Conservation (phyloP, 2,888 invertebrate species). For the Eumacrocentrus americanus region DNA sequence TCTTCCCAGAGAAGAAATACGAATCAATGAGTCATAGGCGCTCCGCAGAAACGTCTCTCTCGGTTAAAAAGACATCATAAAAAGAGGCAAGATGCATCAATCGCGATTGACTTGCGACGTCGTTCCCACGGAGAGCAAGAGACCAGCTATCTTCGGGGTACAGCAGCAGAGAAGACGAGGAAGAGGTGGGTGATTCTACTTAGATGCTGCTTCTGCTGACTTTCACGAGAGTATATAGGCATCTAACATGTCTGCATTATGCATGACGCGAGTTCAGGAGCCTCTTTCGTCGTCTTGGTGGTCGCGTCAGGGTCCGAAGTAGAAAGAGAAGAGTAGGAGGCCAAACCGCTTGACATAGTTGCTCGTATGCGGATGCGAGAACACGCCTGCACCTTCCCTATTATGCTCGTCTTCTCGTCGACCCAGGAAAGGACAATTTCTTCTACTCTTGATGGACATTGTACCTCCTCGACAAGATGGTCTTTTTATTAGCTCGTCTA, state of each 20-base stretch:
- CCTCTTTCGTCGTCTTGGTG: conserved; percentile 38
- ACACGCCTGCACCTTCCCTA: conserved; percentile 24
- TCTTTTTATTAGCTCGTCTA: no score
- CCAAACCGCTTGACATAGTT: conserved; percentile 36
- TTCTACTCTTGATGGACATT: no score
- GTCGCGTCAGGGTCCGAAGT: conserved; percentile 19
- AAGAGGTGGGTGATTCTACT: conserved; percentile 10
- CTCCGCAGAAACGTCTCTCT: no score
- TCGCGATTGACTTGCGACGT: conserved; percentile 19
- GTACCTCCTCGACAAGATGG: no score
- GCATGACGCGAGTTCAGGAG: conserved; percentile 39
- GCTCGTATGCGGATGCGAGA: conserved; percentile 19
- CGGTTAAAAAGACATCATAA: no score
- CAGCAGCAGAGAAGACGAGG: conserved; percentile 9
- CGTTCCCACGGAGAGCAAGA: conserved; percentile 29
- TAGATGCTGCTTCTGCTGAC: conserved; percentile 15
- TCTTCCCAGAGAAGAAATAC: no score
- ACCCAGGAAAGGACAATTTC: neutral
- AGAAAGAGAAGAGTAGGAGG: conserved; percentile 9
- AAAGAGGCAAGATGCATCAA: conserved; percentile 8
- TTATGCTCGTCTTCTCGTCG: conserved; percentile 4
- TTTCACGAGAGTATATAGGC: conserved; percentile 24
- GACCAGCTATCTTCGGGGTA: neutral
- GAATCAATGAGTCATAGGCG: no score
- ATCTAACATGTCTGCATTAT: conserved; percentile 44